phyloP scores from a whole-genome alignment of 2,113 vertebrate genomes.

The Phrynosoma blainvillii region DNA sequence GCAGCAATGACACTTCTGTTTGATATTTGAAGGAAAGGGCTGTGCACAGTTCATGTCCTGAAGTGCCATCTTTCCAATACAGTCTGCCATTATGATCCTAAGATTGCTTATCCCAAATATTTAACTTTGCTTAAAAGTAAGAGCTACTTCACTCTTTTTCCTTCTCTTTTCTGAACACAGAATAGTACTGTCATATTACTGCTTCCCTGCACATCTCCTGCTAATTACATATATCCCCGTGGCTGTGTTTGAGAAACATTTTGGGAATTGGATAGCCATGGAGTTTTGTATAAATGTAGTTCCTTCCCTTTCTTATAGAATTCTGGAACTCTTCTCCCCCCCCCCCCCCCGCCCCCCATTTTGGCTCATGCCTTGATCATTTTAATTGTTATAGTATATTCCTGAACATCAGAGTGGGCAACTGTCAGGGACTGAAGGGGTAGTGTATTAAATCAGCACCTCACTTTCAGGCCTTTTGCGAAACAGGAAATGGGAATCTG shows the following conservation, averaged over 20 bases:
- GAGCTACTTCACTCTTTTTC: background rate
- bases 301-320: background rate
- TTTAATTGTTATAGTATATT: background rate
- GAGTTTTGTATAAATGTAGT: background rate
- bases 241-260: background rate
- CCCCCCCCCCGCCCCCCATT: background rate
- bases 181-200: background rate
- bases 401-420: background rate
- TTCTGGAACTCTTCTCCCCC: background rate
- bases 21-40: background rate
- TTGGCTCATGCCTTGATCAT: background rate
- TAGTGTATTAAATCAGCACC: too few relatives aligned
- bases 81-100: background rate
- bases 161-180: background rate
- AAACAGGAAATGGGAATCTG: too few relatives aligned
- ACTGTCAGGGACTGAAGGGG: too few relatives aligned
- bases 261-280: background rate
- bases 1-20: background rate
- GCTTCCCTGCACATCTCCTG: background rate
- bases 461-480: too few relatives aligned
- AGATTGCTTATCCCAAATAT: background rate
- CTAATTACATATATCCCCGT: background rate
- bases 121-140: background rate
- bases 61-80: background rate
- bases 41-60: background rate